phyloP scores from a whole-genome alignment of 2,888 invertebrate genomes.

The Drosophila fungiperda region DNA sequence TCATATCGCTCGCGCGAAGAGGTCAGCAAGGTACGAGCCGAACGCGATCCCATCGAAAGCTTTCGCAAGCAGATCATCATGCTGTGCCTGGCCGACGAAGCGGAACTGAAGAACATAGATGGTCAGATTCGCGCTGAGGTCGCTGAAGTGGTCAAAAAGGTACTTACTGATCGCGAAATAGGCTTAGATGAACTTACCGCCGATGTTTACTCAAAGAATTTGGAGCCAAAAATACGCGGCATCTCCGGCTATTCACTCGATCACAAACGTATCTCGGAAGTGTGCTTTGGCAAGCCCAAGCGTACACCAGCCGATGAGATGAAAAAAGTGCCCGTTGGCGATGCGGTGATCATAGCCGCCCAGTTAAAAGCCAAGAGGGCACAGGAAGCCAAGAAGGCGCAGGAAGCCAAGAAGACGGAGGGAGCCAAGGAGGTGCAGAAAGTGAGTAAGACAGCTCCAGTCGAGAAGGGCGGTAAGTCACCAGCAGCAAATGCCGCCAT shows the following conservation, averaged over 20 bases:
- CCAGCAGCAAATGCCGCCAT: neutral
- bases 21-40: conserved; percentile 95
- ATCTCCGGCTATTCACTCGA: conserved; percentile 44
- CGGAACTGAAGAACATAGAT: conserved; percentile 58
- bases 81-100: conserved; percentile 87
- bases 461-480: neutral
- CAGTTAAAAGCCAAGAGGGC: conserved; percentile 17
- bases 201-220: conserved; percentile 90
- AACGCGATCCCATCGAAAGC: conserved; percentile 96
- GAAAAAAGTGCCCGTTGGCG: conserved; percentile 57
- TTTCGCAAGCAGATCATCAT: conserved; percentile 94
- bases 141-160: conserved; percentile 90
- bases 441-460: neutral
- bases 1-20: conserved; percentile 97
- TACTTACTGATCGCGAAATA: conserved; percentile 91
- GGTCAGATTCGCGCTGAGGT: conserved; percentile 88
- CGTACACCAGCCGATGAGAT: conserved; percentile 50
- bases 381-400: conserved; percentile 12
- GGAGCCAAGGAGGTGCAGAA: neutral
- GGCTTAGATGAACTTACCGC: conserved; percentile 90
- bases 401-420: neutral
- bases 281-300: conserved; percentile 61
- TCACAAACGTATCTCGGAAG: conserved; percentile 48
- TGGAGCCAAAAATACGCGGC: conserved; percentile 89
- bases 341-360: conserved; percentile 32